Percentiles rank a stretch among this genome's conserved stretches.
phyloP scores from a whole-genome alignment of 2,888 invertebrate species.

The Spilarctia lutea region DNA sequence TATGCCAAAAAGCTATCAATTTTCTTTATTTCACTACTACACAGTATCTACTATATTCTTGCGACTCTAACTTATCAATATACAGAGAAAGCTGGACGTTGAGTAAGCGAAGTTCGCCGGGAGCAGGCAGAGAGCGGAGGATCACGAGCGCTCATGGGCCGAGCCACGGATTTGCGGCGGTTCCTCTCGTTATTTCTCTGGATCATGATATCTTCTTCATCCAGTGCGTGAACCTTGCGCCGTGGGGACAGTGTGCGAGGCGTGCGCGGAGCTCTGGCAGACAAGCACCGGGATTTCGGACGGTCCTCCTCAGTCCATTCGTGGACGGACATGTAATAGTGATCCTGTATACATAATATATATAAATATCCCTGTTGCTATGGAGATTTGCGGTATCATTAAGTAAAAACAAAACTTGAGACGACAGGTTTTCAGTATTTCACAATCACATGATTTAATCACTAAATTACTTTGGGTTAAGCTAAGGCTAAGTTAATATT shows the following conservation, averaged over 20 bases:
- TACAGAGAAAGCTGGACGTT: constrained; percentile 79
- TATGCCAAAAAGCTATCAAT: not conserved
- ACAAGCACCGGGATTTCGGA: constrained; percentile 74
- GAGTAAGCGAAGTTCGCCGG: constrained; percentile 73
- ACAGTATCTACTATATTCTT: constrained; percentile 34
- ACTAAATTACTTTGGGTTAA: not conserved
- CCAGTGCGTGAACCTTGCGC: constrained; percentile 55
- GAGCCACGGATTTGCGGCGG: constrained; percentile 66
- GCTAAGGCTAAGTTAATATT: not conserved
- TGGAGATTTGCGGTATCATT: not conserved
- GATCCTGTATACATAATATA: constrained; percentile 65
- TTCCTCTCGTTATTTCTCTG: constrained; percentile 70
- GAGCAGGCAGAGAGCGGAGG: constrained; percentile 69
- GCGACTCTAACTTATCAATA: constrained; percentile 58
- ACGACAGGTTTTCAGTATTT: not conserved
- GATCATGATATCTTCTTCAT: constrained; percentile 66
- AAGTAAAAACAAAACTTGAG: not conserved
- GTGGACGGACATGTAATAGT: constrained; percentile 72
- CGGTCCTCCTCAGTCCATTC: constrained; percentile 75
- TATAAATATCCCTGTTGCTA: constrained; percentile 6
- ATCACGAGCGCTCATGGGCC: constrained; percentile 74
- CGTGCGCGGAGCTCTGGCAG: constrained; percentile 71
- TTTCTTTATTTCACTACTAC: constrained; percentile 32
- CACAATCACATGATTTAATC: not conserved
- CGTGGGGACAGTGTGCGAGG: constrained; percentile 67